Evolutionary conservation across 2,797 vertebrate genomes (phyloP).

Genomic region (Labroides dimidiatus): DNA sequence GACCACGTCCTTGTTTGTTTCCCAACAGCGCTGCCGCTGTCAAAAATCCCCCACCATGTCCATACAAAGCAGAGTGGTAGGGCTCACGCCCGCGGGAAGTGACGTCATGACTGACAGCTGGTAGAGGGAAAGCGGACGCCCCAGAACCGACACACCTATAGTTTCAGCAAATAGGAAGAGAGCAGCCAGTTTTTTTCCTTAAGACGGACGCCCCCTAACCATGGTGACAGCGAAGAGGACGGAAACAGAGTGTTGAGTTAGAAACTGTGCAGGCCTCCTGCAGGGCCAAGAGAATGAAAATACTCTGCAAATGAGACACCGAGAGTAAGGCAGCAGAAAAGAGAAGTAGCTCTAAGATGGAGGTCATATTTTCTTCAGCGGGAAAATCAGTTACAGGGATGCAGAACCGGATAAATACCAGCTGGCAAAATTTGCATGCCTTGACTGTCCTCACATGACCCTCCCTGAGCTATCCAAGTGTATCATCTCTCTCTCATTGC

Average conservation of each 20-base stretch:
- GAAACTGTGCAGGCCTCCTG: not conserved
- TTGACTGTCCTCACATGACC: conserved; percentile 31
- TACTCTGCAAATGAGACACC: too few relatives aligned
- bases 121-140: conserved; percentile 25
- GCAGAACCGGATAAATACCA: not conserved
- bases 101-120: conserved; percentile 62
- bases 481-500: not conserved
- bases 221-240: conserved; percentile 4
- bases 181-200: conserved; percentile 16
- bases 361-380: too few relatives aligned
- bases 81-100: conserved; percentile 73
- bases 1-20: conserved; percentile 72
- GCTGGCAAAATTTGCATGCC: not conserved
- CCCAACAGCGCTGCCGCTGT: conserved; percentile 78
- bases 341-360: too few relatives aligned
- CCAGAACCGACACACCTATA: conserved; percentile 82
- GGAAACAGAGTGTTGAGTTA: not conserved
- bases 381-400: not conserved
- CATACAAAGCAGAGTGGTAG: conserved; percentile 64
- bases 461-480: not conserved
- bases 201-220: conserved; percentile 72
- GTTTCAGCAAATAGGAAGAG: conserved; percentile 77
- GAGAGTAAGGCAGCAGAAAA: not conserved
- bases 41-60: conserved; percentile 79
- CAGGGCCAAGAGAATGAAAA: not conserved